Conservation (phyloP, 2,797 vertebrate species). For the Basileuterus tristriatus region DNA sequence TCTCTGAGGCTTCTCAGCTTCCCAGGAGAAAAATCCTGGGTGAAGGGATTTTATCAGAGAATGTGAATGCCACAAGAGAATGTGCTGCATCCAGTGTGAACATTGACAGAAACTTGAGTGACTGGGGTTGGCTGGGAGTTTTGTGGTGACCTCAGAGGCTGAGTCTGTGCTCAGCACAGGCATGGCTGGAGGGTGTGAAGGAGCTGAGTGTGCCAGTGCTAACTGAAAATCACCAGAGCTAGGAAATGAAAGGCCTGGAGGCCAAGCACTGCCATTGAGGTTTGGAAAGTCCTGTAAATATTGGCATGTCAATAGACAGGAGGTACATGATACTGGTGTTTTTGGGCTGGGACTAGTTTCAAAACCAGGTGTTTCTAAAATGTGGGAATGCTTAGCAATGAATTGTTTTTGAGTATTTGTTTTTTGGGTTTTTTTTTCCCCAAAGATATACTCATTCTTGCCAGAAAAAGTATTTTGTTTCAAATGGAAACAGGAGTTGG, state of each 20-base stretch:
- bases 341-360: not conserved
- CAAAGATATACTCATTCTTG: not conserved
- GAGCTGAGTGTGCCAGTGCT: not conserved
- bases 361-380: not conserved
- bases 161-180: not conserved
- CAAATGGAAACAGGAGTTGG: not conserved
- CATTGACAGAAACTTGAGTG: not conserved
- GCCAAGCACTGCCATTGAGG: not conserved
- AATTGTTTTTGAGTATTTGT: not conserved
- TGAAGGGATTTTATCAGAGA: no score
- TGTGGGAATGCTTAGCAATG: not conserved
- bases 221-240: not conserved
- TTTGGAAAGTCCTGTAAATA: not conserved
- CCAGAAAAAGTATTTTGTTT: not conserved
- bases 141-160: not conserved
- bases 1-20: no score
- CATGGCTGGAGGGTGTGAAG: not conserved
- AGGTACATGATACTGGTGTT: not conserved
- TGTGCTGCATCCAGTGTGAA: not conserved
- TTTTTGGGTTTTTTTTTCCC: not conserved
- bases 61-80: not conserved
- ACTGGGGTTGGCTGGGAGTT: not conserved
- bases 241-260: not conserved
- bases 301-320: not conserved
- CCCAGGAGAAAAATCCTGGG: no score